Base-by-base conservation (phyloP, 2,113 vertebrate genomes). In the Albula glossodonta region DNA sequence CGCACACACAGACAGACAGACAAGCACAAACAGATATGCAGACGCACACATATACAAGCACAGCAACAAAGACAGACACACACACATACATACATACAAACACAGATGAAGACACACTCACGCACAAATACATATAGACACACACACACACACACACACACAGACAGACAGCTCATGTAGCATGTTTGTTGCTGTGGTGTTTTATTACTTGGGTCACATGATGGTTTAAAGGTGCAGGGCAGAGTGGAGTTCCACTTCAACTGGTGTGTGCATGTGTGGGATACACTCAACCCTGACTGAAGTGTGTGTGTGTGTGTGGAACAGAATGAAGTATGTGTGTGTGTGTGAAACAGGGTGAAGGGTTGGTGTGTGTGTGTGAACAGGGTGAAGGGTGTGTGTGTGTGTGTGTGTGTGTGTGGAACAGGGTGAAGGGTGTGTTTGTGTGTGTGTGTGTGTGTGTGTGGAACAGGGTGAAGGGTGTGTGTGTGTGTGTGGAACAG, bases 161-260 rank as follows among this genome's bases (percentile, higher is more conserved):
- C 17, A 8, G 6, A 10, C 70, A 2, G 41, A 50, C 78, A 41
- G 31, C 31, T 41, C 31, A 17, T 48, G 50, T 17, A 79, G 41
- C 78, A 19, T 1, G 31, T 13, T 48, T 49, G 41, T 25, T 53
- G 22, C 12, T 17, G 15, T 53, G 66, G 66, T 12, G 8, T 10
- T 74, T 74, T 31, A 74, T 31, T 8, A 77, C 7, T 48, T 22
- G 22, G 78, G 84, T 85, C 84, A 85, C 56, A 80, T 49, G 84
- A 80, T 22, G 22, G 50, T 50, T 70, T n/a, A 41, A 81, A 53
- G 78, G 31, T 22, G 51, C 51, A 80, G 31, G 31, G 15, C 52
- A 31, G 31, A 49, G 0, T 8, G 31, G 51, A 57, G 84, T 85
- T 79, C 79, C 80, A 49, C 53, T 85, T 52, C 60, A 80, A 80